Evolutionary conservation across 2,797 vertebrate species (phyloP), one percentile per base, ranked within the genome.

Genomic region (Myotis planiceps): DNA sequence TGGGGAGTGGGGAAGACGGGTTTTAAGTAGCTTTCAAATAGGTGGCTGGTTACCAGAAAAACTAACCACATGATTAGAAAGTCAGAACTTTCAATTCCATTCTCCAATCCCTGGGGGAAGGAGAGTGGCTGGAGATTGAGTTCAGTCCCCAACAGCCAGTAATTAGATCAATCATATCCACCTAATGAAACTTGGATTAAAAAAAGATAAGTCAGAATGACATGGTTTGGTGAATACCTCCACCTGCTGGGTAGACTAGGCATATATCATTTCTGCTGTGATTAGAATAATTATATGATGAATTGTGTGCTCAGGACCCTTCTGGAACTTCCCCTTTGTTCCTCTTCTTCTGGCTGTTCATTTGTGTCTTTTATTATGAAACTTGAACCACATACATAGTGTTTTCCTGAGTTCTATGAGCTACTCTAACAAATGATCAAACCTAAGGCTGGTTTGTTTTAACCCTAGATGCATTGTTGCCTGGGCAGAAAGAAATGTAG

Each of bases 361-460:
- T 75, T 80, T 69, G 3, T 3, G 39, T 37, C 6, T 1, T 25
- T 74, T 82, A 18, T 12, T 66, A 60, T 51, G 32, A 83, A 79
- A 45, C 19, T 37, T 3, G 6, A 42, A 39, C 23, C 9, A 60
- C n/a, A 58, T 51, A 6, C 55, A 66, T 6, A 49, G 3, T 3
- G 13, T 4, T 75, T 88, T 79, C 34, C 72, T 88, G 39, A 45
- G 15, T 55, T 66, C 65, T 80, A 2, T 65, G 8, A 66, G 25
- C 81, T 13, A 10, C 0, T 32, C 5, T 42, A 47, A 53, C 7
- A 37, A 89, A 51, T 76, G 9, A 53, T 51, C 0, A 4, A 51
- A 37, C 2, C 0, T 74, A 13, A 32, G 1, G 5, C 10, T 0
- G 21, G 1, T 21, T 12, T 79, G 12, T 29, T 8, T 29, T 14